These are phyloP conservation scores for Syngnathus floridae DNA, from an alignment of 2,113 vertebrate genomes.

Conservation along the genomic window DNA sequence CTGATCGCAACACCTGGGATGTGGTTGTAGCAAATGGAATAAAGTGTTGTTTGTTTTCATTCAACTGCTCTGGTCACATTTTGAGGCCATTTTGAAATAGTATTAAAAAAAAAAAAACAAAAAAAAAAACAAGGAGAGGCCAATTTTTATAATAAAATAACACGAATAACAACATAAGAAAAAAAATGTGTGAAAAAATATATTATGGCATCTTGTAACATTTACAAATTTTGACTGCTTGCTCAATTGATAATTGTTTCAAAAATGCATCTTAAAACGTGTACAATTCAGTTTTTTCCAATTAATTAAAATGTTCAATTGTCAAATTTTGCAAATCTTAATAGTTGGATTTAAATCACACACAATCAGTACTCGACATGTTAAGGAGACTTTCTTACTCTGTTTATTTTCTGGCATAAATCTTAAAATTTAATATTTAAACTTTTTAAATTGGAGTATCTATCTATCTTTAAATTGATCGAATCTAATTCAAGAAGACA, in stretches of 20 bases:
- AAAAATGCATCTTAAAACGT: too few relatives aligned
- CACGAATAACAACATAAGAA: neutral
- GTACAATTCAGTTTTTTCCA: too few relatives aligned
- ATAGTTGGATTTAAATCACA: neutral
- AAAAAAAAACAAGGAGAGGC: too few relatives aligned
- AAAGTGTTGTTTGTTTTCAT: neutral
- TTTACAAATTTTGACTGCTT: too few relatives aligned
- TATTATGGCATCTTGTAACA: too few relatives aligned
- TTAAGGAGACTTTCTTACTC: too few relatives aligned
- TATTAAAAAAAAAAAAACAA: neutral
- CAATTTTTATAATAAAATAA: neutral
- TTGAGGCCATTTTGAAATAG: neutral
- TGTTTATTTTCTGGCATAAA: neutral
- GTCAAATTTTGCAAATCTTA: too few relatives aligned
- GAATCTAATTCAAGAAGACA: neutral
- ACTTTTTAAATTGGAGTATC: neutral
- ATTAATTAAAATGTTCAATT: too few relatives aligned
- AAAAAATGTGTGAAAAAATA: too few relatives aligned
- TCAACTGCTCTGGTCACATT: neutral
- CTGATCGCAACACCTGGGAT: neutral
- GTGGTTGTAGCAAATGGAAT: slow-evolving; percentile 2
- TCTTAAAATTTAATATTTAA: neutral
- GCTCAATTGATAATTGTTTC: too few relatives aligned
- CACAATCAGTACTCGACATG: too few relatives aligned
- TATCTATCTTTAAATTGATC: neutral